phyloP scores from a whole-genome alignment of 2,113 vertebrate genomes.

The Donacobius atricapilla region DNA sequence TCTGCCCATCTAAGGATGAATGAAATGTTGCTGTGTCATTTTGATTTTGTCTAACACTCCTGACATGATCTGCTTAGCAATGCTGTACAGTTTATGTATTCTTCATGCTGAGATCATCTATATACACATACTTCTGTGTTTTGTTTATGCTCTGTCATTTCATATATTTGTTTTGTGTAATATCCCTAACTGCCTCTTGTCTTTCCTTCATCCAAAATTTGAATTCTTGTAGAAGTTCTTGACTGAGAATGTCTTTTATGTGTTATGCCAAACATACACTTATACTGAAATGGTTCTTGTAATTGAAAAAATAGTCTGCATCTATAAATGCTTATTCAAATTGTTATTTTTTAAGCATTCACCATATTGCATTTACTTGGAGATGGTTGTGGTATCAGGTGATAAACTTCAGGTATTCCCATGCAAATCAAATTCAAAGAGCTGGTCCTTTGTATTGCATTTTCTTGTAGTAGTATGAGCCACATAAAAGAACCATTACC shows the following conservation, averaged over 20 bases:
- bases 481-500: constrained; percentile 74
- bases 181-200: background rate
- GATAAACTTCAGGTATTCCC: constrained; percentile 74
- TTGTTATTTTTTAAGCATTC: constrained; percentile 68
- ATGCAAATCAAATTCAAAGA: constrained; percentile 71
- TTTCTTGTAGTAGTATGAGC: constrained; percentile 59
- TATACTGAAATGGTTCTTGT: constrained; percentile 75
- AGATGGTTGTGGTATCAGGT: constrained; percentile 54
- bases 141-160: background rate
- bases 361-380: constrained; percentile 54
- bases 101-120: background rate
- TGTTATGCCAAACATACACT: constrained; percentile 34
- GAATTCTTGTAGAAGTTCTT: constrained; percentile 24
- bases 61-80: background rate
- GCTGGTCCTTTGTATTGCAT: constrained; percentile 65
- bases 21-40: background rate
- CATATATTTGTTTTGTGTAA: background rate
- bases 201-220: constrained; percentile 48
- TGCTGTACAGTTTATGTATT: background rate
- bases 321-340: constrained; percentile 75
- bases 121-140: background rate
- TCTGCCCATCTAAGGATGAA: background rate
- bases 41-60: background rate
- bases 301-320: constrained; percentile 76
- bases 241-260: constrained; percentile 33